Conservation (phyloP, 2,113 vertebrate genomes). For the Aegithalos caudatus region DNA sequence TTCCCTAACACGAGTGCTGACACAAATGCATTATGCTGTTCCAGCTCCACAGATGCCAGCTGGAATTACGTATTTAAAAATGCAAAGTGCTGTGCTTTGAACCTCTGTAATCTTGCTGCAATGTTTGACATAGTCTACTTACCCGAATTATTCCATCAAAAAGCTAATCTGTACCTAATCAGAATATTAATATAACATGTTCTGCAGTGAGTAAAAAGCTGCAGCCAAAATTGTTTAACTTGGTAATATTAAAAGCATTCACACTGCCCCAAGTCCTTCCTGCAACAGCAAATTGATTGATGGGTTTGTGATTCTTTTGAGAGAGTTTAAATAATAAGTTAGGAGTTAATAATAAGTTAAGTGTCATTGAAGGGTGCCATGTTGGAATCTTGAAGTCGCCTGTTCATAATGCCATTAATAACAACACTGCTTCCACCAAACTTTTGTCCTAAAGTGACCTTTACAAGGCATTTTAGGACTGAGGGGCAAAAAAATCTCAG, state of each 20-base stretch:
- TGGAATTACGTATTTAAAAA: slow-evolving; percentile 45
- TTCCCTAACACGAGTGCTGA: slow-evolving; percentile 13
- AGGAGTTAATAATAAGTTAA: too few relatives aligned
- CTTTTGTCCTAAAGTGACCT: neutral
- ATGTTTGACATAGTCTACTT: slow-evolving; percentile 7
- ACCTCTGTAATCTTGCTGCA: slow-evolving; percentile 24
- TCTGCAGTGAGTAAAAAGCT: neutral
- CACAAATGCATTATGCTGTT: neutral
- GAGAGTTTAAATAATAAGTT: neutral
- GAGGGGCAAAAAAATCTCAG: neutral
- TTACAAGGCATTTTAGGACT: neutral
- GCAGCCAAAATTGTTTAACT: neutral
- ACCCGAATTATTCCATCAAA: slow-evolving; percentile 13
- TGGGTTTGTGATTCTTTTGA: neutral
- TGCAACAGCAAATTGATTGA: neutral
- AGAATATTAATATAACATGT: neutral
- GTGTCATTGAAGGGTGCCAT: neutral
- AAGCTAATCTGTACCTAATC: slow-evolving; percentile 17
- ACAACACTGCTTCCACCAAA: neutral
- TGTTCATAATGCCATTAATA: neutral
- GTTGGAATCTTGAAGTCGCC: neutral
- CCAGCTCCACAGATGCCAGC: slow-evolving; percentile 26
- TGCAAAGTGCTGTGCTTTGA: slow-evolving; percentile 50
- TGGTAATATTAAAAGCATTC: neutral
- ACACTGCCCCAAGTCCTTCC: neutral